Evolutionary conservation across 2,888 invertebrate genomes (phyloP).

Genomic region (Glyphotaelius pellucidus): DNA sequence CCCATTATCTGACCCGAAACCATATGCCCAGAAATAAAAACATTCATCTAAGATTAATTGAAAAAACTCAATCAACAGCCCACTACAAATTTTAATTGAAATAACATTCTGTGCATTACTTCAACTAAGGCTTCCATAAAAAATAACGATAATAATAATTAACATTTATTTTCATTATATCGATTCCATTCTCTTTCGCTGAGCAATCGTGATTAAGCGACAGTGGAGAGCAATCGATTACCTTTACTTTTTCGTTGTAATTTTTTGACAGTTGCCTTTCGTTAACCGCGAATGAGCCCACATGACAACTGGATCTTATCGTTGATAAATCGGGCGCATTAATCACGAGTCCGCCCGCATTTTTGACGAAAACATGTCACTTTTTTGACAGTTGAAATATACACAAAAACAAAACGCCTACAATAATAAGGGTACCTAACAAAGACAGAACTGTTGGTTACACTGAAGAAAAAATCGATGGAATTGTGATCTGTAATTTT

Average conservation of each 20-base stretch:
- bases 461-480: not conserved
- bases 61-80: not conserved
- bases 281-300: not conserved
- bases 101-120: not conserved
- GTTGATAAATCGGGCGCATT: conserved; percentile 21
- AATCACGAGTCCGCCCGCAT: conserved; percentile 5
- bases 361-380: conserved; percentile 33
- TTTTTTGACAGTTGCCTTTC: not conserved
- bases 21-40: too few relatives aligned
- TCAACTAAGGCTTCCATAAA: not conserved
- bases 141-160: not conserved
- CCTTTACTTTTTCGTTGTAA: too few relatives aligned
- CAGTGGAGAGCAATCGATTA: not conserved
- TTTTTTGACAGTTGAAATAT: conserved; percentile 20
- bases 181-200: not conserved
- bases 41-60: too few relatives aligned
- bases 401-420: not conserved
- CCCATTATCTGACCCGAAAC: too few relatives aligned
- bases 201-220: not conserved
- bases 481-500: not conserved
- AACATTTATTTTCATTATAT: not conserved
- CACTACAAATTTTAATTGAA: not conserved
- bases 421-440: not conserved
- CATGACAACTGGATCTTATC: conserved; percentile 23
- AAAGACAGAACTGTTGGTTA: not conserved